phyloP scores from a whole-genome alignment of 2,888 invertebrate species.

The Lithophane ornitopus region DNA sequence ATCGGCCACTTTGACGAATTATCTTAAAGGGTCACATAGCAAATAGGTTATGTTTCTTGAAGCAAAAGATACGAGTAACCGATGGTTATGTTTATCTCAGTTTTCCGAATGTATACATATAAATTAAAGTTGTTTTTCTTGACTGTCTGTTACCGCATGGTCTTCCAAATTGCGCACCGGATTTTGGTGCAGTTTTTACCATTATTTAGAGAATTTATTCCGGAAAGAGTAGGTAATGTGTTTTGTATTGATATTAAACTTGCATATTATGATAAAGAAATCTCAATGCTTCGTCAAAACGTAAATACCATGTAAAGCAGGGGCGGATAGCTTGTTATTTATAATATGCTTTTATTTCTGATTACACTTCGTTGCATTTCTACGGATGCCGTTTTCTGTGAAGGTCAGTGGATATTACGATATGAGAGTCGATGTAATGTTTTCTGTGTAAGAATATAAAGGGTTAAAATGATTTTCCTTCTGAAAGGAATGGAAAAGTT shows the following conservation, averaged over 20 bases:
- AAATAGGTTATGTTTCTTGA: constrained; percentile 41
- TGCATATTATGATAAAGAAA: not conserved
- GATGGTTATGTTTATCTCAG: constrained; percentile 37
- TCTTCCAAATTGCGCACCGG: not conserved
- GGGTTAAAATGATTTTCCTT: constrained; percentile 8
- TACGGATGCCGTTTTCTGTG: not conserved
- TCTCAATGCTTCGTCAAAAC: not conserved
- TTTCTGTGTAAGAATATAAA: not conserved
- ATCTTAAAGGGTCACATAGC: constrained; percentile 43
- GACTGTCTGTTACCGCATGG: not conserved
- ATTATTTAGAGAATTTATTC: not conserved
- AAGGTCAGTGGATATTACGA: not conserved
- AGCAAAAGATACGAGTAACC: constrained; percentile 39
- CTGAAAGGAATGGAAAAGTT: constrained; percentile 1
- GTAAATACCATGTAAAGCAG: not conserved
- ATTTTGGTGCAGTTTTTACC: not conserved
- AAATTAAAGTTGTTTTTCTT: not conserved
- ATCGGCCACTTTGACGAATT: constrained; percentile 52
- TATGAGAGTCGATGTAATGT: not conserved
- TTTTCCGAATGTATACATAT: not conserved
- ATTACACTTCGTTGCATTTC: constrained; percentile 22
- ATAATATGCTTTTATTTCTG: not conserved
- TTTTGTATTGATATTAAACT: not conserved
- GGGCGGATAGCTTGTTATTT: not conserved
- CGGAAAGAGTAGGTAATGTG: not conserved